A percentile compares a stretch with the other conserved stretches of the same genome.
Conservation (phyloP, 2,888 invertebrate species). For the Nomada flava region DNA sequence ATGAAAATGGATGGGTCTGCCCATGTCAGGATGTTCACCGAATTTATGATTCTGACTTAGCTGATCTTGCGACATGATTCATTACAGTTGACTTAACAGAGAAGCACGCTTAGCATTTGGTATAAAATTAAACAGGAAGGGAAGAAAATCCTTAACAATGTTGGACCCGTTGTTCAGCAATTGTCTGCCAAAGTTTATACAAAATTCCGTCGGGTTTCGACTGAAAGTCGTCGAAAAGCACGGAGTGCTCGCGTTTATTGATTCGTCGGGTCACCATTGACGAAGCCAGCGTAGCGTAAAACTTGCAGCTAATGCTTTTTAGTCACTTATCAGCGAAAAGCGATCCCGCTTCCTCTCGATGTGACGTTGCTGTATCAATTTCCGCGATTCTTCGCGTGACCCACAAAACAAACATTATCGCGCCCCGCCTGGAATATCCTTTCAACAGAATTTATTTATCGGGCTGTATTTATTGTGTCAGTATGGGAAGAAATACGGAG, state of each 20-base stretch:
- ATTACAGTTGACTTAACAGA: neutral
- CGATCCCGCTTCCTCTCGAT: neutral
- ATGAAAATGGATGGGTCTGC: constrained; percentile 26
- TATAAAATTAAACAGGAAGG: neutral
- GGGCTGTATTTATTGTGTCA: constrained; percentile 19
- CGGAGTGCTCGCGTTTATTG: neutral
- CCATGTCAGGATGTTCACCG: neutral
- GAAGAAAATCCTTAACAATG: neutral
- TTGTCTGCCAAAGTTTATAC: neutral
- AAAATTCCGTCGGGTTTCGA: neutral
- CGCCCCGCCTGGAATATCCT: neutral
- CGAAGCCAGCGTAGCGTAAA: neutral
- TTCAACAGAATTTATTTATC: constrained; percentile 33
- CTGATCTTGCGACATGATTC: neutral
- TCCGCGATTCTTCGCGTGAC: neutral
- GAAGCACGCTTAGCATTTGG: neutral
- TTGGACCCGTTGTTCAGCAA: neutral
- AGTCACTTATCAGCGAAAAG: constrained; percentile 8
- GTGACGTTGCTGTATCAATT: constrained; percentile 23
- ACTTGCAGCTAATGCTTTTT: constrained; percentile 19
- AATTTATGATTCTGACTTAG: neutral
- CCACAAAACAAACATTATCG: constrained; percentile 28
- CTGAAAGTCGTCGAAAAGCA: neutral
- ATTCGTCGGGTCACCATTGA: constrained; percentile 1
- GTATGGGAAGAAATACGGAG: neutral